Conservation (phyloP, 2,113 vertebrate species). For the Dinomys branickii region DNA sequence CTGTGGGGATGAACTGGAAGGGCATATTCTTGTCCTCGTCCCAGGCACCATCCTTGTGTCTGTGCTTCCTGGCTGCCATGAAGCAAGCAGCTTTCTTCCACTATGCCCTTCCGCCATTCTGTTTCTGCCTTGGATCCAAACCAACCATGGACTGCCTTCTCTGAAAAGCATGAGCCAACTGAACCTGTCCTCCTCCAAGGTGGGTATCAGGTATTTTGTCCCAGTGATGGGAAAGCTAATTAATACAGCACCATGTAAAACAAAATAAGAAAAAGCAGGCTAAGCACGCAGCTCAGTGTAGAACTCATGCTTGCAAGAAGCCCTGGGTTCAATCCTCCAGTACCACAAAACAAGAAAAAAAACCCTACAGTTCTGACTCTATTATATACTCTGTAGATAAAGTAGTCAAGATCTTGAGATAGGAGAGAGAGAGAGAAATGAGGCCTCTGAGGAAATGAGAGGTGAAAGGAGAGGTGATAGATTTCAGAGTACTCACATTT, state of each 20-base stretch:
- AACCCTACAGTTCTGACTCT: neutral
- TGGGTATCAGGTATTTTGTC: neutral
- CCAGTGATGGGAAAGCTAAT: neutral
- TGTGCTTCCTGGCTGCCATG: neutral
- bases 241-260: conserved; percentile 2
- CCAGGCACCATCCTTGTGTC: neutral
- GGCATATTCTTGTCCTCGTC: neutral
- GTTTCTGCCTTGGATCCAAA: neutral
- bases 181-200: neutral
- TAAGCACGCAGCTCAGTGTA: neutral
- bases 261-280: neutral
- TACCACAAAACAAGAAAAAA: neutral
- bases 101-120: neutral
- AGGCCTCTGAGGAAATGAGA: neutral
- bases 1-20: neutral
- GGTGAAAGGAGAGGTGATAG: neutral
- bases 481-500: neutral
- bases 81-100: neutral
- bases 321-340: neutral
- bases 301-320: neutral
- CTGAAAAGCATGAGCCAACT: neutral
- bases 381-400: neutral
- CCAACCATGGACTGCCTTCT: neutral
- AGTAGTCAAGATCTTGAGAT: neutral
- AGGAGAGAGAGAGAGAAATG: neutral